A percentile compares a stretch with the other conserved stretches of the same genome.
Evolutionary conservation across 2,797 vertebrate genomes (phyloP).

Genomic region (Scleropages formosus): DNA sequence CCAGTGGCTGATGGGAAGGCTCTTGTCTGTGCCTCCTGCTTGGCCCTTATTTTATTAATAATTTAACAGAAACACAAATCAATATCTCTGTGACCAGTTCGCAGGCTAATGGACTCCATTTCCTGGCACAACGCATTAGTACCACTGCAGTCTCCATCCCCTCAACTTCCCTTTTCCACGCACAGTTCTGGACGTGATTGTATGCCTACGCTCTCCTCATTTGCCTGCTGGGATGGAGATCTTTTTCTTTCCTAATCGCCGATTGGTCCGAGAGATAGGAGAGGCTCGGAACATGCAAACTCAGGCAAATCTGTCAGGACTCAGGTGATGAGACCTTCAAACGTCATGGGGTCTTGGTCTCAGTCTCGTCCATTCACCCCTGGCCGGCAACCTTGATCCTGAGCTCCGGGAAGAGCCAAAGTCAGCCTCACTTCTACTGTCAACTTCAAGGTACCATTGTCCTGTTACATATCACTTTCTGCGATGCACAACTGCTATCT

Average conservation of each 20-base stretch:
- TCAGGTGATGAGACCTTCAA: constrained; percentile 24
- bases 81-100: constrained; percentile 23
- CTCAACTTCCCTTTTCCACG: constrained; percentile 21
- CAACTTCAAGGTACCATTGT: background rate
- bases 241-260: constrained; percentile 42
- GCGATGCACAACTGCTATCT: background rate
- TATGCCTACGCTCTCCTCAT: constrained; percentile 51
- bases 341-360: constrained; percentile 25
- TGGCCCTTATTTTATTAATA: constrained; percentile 18
- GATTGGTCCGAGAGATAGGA: constrained; percentile 67
- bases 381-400: background rate
- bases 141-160: background rate
- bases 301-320: constrained; percentile 69
- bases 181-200: constrained; percentile 47
- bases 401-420: constrained; percentile 7
- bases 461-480: background rate
- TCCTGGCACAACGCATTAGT: constrained; percentile 21
- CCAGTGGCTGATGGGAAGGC: background rate
- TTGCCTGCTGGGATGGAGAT: constrained; percentile 62
- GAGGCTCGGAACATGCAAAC: constrained; percentile 77
- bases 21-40: background rate
- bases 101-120: constrained; percentile 20
- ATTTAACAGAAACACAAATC: constrained; percentile 29
- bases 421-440: background rate
- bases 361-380: background rate